Conservation (phyloP, 2,888 invertebrate genomes). For the Isoperla grammatica region DNA sequence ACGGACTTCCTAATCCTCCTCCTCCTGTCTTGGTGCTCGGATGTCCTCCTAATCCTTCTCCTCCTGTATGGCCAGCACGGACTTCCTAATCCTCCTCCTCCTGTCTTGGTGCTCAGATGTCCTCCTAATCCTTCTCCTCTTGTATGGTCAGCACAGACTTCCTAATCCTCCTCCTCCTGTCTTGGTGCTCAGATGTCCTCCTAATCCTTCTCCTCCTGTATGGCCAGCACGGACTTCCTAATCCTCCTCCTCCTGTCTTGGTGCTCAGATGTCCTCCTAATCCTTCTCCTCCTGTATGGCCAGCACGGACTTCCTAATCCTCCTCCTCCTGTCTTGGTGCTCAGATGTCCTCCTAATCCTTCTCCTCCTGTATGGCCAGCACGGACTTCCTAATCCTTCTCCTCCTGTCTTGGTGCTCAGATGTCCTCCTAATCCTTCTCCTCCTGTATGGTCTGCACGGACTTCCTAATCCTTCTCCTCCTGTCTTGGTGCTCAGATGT, state of each 20-base stretch:
- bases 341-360: conserved; percentile 12
- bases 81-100: no score
- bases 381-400: no score
- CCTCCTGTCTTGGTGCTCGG: neutral
- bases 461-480: no score
- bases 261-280: conserved; percentile 3
- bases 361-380: conserved; percentile 22
- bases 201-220: conserved; percentile 21
- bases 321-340: neutral
- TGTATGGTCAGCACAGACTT: conserved; percentile 11
- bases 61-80: conserved; percentile 18
- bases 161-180: no score
- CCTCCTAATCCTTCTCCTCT: conserved; percentile 20
- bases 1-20: no score
- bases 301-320: neutral
- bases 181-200: neutral
- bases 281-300: conserved; percentile 22
- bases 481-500: neutral
- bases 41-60: conserved; percentile 17
- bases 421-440: conserved; percentile 17
- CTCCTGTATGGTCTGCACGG: conserved; percentile 18
- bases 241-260: neutral
- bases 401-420: neutral
- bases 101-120: neutral
- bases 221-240: conserved; percentile 5